phyloP scores from a whole-genome alignment of 2,113 vertebrate species.

The Corythoichthys intestinalis region DNA sequence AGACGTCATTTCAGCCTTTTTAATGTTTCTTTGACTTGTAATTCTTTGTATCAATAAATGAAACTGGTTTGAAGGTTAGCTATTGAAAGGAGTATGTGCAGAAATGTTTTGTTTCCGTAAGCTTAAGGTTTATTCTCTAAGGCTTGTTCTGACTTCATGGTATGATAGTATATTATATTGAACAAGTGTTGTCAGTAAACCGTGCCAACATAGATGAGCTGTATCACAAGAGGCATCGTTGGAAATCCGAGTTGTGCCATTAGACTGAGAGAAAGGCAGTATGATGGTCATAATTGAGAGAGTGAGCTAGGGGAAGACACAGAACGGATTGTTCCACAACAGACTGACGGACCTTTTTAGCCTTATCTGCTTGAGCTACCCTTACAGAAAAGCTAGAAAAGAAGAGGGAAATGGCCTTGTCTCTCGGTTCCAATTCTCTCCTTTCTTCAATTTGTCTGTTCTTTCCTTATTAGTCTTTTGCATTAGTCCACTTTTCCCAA shows the following conservation, averaged over 20 bases:
- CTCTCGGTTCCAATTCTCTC: slow-evolving; percentile 72
- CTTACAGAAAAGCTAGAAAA: slow-evolving; percentile 78
- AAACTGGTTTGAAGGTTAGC: slow-evolving; percentile 44
- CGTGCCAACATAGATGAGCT: slow-evolving; percentile 64
- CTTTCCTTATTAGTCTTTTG: slow-evolving; percentile 59
- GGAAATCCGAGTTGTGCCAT: slow-evolving; percentile 76
- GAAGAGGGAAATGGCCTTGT: slow-evolving; percentile 60
- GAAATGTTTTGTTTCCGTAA: slow-evolving; percentile 17
- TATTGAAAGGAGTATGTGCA: slow-evolving; percentile 42
- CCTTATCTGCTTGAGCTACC: slow-evolving; percentile 78
- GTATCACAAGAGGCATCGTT: slow-evolving; percentile 70
- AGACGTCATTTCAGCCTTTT: slow-evolving; percentile 51
- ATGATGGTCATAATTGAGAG: slow-evolving; percentile 43
- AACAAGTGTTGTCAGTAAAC: slow-evolving; percentile 63
- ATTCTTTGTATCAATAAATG: slow-evolving; percentile 52
- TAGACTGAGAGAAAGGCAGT: slow-evolving; percentile 69
- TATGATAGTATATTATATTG: slow-evolving; percentile 40
- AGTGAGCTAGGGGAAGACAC: slow-evolving; percentile 61
- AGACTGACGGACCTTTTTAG: slow-evolving; percentile 79
- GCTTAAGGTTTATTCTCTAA: slow-evolving; percentile 13
- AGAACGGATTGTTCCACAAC: slow-evolving; percentile 77
- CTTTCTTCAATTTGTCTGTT: slow-evolving; percentile 58
- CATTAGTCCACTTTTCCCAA: slow-evolving; percentile 67
- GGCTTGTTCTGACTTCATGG: slow-evolving; percentile 32
- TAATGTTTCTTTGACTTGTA: slow-evolving; percentile 55